A percentile compares a stretch with the other conserved stretches of the same genome.
Evolutionary conservation across 2,797 vertebrate genomes (phyloP).

Genomic region (Eulemur rubriventer): DNA sequence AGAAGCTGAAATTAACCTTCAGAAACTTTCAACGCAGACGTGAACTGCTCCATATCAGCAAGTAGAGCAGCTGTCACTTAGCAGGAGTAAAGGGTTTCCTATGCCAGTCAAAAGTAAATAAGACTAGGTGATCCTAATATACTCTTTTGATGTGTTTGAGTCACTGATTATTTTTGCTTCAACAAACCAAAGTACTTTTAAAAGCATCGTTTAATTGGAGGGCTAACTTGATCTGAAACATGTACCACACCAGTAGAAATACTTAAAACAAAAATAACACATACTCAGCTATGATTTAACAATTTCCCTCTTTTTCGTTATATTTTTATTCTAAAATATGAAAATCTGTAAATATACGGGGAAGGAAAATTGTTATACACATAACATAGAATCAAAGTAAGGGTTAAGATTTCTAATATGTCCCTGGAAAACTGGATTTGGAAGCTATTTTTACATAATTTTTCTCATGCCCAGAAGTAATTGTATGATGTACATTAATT

Average conservation of each 20-base stretch:
- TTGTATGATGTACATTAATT: not conserved
- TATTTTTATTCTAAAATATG: not conserved
- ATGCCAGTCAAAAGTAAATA: not conserved
- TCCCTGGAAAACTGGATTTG: not conserved
- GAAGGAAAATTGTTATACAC: not conserved
- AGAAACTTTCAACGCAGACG: not conserved
- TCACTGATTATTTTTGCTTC: slow-evolving; percentile 41
- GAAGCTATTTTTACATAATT: slow-evolving; percentile 19
- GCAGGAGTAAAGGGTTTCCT: not conserved
- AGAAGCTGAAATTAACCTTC: slow-evolving; percentile 55
- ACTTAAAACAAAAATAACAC: not conserved
- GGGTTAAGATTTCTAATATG: not conserved
- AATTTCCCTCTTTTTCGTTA: not conserved
- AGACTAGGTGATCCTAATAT: not conserved
- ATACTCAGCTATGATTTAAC: not conserved
- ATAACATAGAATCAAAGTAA: slow-evolving; percentile 19
- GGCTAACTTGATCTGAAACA: not conserved
- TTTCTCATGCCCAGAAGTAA: not conserved
- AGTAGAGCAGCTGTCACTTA: not conserved
- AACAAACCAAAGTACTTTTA: not conserved
- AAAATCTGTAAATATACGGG: not conserved
- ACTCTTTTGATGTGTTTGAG: not conserved
- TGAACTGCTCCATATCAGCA: not conserved
- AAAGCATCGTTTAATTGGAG: slow-evolving; percentile 37
- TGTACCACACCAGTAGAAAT: not conserved